Conservation (phyloP, 2,888 invertebrate genomes). For the Erynnis tages region DNA sequence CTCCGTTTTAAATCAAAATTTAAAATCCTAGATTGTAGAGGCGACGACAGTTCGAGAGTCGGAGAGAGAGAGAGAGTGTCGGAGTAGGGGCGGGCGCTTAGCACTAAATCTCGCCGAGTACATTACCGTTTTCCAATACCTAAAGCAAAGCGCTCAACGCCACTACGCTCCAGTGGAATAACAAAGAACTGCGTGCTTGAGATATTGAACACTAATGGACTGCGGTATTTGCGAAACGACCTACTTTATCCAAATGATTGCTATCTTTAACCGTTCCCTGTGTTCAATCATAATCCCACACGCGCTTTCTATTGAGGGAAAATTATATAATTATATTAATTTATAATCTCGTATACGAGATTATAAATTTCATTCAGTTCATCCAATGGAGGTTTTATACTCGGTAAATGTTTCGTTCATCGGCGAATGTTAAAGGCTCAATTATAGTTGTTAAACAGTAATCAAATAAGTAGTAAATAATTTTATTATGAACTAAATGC, state of each 20-base stretch:
- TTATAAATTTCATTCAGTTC: too few species aligned
- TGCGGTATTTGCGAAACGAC: conserved; percentile 64
- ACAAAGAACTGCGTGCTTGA: conserved; percentile 74
- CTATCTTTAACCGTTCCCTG: conserved; percentile 29
- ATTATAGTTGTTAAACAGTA: too few species aligned
- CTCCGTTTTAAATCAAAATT: conserved; percentile 28
- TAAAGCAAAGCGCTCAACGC: conserved; percentile 65
- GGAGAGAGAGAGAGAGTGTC: too few species aligned
- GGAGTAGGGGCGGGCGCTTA: conserved; percentile 40
- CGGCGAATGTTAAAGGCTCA: too few species aligned
- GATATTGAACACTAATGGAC: conserved; percentile 74
- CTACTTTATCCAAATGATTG: conserved; percentile 41
- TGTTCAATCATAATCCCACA: conserved; percentile 17
- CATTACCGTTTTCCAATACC: conserved; percentile 78
- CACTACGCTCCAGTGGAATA: conserved; percentile 67
- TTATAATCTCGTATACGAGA: too few species aligned
- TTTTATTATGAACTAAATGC: too few species aligned
- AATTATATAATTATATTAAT: too few species aligned
- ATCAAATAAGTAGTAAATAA: too few species aligned
- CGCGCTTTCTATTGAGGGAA: not conserved
- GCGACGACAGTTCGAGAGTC: conserved; percentile 25
- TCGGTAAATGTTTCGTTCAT: too few species aligned
- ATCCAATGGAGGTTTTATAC: too few species aligned
- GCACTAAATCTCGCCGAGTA: conserved; percentile 67
- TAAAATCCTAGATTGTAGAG: conserved; percentile 25